A percentile compares a stretch with the other conserved stretches of the same genome.
Evolutionary conservation across 2,113 vertebrate genomes (phyloP).

Genomic region (Trogon surrucura): DNA sequence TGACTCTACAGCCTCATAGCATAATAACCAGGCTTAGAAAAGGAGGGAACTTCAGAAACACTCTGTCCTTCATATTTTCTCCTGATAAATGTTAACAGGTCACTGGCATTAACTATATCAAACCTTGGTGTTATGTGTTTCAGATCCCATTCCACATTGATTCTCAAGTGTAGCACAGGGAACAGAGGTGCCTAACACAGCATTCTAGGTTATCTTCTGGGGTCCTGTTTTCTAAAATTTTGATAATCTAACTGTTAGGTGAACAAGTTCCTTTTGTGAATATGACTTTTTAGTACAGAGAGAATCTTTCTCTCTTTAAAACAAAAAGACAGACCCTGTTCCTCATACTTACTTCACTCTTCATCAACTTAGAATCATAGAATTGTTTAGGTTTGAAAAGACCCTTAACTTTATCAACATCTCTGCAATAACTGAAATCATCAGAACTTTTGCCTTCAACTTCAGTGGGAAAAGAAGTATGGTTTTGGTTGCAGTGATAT

Average conservation of each 20-base stretch:
- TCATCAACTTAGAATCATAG: background rate
- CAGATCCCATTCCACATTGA: background rate
- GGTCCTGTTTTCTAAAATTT: background rate
- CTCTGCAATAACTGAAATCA: background rate
- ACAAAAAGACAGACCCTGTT: background rate
- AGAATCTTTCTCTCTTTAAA: background rate
- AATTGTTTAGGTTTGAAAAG: too few species aligned
- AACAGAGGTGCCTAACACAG: background rate
- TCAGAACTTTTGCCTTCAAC: background rate
- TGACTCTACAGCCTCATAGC: background rate
- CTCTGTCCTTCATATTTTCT: background rate
- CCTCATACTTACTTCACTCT: background rate
- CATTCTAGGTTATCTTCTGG: background rate
- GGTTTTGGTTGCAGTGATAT: background rate
- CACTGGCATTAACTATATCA: background rate
- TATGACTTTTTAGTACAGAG: background rate
- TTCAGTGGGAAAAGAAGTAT: background rate
- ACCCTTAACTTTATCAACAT: background rate
- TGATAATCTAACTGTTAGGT: background rate
- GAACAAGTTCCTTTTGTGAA: background rate
- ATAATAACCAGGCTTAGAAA: background rate
- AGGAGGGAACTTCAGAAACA: background rate
- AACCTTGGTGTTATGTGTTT: background rate
- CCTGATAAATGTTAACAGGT: background rate
- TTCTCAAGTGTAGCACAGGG: background rate